These are phyloP conservation scores for Anoplopoma fimbria DNA, from an alignment of 2,113 vertebrate genomes.

Conservation along the genomic window DNA sequence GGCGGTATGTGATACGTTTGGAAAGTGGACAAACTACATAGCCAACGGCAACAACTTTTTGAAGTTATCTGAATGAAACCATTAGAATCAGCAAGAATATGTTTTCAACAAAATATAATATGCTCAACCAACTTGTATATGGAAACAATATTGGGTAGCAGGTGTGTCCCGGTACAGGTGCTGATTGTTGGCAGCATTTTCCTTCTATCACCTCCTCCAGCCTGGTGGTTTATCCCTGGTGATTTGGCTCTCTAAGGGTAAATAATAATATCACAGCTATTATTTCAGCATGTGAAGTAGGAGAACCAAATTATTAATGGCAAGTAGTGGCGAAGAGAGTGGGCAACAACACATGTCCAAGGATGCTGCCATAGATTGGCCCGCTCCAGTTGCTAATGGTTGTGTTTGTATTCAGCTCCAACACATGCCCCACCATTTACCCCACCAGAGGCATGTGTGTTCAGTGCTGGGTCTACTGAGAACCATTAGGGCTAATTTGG, in stretches of 20 bases:
- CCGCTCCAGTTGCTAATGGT: constrained; percentile 64
- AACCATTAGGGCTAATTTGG: constrained; percentile 69
- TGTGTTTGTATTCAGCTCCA: constrained; percentile 71
- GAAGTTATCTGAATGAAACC: background rate
- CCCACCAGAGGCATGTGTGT: constrained; percentile 61
- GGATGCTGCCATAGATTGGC: constrained; percentile 44
- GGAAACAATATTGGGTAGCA: background rate
- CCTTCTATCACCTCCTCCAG: background rate
- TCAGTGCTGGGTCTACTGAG: constrained; percentile 58
- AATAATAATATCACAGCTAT: constrained; percentile 13
- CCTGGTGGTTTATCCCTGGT: background rate
- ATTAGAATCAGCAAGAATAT: background rate
- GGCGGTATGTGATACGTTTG: background rate
- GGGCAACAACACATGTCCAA: constrained; percentile 50
- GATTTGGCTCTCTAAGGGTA: background rate
- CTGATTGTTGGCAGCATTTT: background rate
- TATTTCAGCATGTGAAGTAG: constrained; percentile 40
- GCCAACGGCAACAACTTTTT: background rate
- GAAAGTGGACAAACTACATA: background rate
- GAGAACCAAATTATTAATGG: constrained; percentile 44
- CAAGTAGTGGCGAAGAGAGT: constrained; percentile 9
- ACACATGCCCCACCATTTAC: constrained; percentile 44
- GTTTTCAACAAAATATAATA: background rate
- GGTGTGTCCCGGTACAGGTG: constrained; percentile 1
- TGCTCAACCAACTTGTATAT: background rate